These are phyloP conservation scores for Prenolepis imparis DNA, from an alignment of 2,888 invertebrate species.

Conservation along the genomic window DNA sequence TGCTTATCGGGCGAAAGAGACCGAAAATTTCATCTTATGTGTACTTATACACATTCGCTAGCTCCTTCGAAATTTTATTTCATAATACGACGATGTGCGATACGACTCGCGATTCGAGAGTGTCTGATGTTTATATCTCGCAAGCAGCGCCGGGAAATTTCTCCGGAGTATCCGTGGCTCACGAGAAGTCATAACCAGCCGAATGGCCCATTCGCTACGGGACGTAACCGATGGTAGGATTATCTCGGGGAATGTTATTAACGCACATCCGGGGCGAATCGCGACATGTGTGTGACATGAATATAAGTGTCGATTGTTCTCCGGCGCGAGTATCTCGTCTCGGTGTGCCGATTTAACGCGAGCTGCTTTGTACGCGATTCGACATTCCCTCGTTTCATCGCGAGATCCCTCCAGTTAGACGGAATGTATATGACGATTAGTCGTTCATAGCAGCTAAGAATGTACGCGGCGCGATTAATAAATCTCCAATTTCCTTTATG, in stretches of 20 bases:
- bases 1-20: constrained; percentile 14
- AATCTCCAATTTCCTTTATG: constrained; percentile 33
- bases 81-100: not conserved
- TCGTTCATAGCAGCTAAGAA: constrained; percentile 8
- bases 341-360: constrained; percentile 20
- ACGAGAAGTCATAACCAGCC: constrained; percentile 51
- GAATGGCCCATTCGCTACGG: constrained; percentile 56
- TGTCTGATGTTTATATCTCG: constrained; percentile 24
- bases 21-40: constrained; percentile 16
- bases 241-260: constrained; percentile 65
- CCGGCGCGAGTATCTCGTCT: not conserved
- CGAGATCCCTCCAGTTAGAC: not conserved
- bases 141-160: not conserved
- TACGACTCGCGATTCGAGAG: constrained; percentile 23
- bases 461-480: constrained; percentile 38
- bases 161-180: not conserved
- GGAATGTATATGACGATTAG: constrained; percentile 2
- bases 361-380: not conserved
- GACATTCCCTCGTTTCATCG: not conserved
- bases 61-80: constrained; percentile 38
- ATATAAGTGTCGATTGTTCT: constrained; percentile 22
- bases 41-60: not conserved
- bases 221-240: constrained; percentile 48
- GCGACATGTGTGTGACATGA: constrained; percentile 20
- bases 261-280: constrained; percentile 46